Conservation (phyloP, 2,797 vertebrate genomes). For the Lepus townsendii region DNA sequence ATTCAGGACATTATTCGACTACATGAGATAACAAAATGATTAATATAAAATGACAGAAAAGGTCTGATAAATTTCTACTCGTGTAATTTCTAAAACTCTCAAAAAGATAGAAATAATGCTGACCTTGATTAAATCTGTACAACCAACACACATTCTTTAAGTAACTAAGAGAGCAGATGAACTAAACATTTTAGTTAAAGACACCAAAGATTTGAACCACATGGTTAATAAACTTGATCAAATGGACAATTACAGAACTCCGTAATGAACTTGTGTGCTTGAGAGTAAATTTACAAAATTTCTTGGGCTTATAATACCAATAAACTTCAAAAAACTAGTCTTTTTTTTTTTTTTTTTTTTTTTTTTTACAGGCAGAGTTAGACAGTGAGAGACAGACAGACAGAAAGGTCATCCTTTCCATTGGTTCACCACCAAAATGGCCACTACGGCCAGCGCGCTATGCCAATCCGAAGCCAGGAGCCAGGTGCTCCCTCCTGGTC, state of each 20-base stretch:
- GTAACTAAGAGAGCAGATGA: background rate
- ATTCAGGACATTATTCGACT: background rate
- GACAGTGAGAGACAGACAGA: no score
- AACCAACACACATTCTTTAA: background rate
- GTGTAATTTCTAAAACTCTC: background rate
- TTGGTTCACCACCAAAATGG: no score
- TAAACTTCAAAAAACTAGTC: no score
- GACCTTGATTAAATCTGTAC: background rate
- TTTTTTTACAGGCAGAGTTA: background rate
- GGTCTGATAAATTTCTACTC: background rate
- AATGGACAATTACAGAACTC: background rate
- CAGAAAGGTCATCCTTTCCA: no score
- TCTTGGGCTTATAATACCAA: background rate
- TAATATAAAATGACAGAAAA: background rate
- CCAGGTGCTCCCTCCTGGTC: no score
- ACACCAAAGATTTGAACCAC: background rate
- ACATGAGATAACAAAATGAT: background rate
- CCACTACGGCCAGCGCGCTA: no score
- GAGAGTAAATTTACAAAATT: background rate
- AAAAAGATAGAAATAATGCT: background rate
- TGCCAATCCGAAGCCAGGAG: no score
- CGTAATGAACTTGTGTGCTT: background rate
- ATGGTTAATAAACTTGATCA: background rate
- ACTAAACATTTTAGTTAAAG: background rate
- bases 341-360: no score